Evolutionary conservation across 2,888 invertebrate species (phyloP), one percentile per base, ranked within the genome.

Genomic region (Hermodice carunculata): DNA sequence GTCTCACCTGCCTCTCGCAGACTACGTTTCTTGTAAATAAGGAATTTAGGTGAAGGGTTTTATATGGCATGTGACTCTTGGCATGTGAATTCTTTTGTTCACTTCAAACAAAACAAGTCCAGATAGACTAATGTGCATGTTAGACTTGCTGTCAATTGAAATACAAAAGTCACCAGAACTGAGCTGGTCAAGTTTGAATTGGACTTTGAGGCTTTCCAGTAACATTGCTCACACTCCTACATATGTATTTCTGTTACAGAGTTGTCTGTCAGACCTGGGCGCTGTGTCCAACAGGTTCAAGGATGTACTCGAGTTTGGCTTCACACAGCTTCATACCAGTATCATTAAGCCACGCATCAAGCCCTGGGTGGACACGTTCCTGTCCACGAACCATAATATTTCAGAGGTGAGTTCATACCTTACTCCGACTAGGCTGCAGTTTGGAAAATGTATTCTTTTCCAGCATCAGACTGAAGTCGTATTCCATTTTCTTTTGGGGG

Each of bases 331-430:
- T 63, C 89, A 91, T 44, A 90, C 90, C 0, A 92, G 92, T 77
- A 93, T 92, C n/a, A 90, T 96, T 31, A 94, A 94, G 83, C 94
- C 95, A 1, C 87, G 94, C 66, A 88, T 95, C 2, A 92, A 92
- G 83, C 93, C 94, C 0, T 93, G 93, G 91, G 90, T 94, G 3
- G 95, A 95, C 83, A 88, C 91, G 48, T 96, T 95, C 86, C 87
- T 91, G 8, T 91, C 91, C 46, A 88, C 92, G 58, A 91, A 90
- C 80, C 94, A 95, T 87, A 91, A 92, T 76, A 88, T 95, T 52
- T 90, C 91, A n/a, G 94, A 95, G 88, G 93, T 92, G 83, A 34
- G 43, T 57, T 14, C 6, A 14, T 17, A 31, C 2, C 22, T 22
- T n/a, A n/a, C n/a, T n/a, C n/a, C n/a, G n/a, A n/a, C n/a, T n/a